A percentile compares a stretch with the other conserved stretches of the same genome.
Evolutionary conservation across 2,888 invertebrate genomes (phyloP).

Genomic region (Parnassius smintheus): DNA sequence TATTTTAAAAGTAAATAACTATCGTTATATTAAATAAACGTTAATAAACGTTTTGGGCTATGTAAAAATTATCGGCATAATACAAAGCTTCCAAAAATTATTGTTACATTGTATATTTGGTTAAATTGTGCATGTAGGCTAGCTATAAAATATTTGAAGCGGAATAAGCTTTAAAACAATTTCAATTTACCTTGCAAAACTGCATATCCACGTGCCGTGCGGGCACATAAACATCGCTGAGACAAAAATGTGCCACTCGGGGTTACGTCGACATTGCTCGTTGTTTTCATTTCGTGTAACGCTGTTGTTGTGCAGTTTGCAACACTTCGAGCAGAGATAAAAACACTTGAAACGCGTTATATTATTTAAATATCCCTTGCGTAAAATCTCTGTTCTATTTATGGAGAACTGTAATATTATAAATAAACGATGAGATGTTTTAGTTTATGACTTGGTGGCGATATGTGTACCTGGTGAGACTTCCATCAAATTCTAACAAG

Average conservation of each 20-base stretch:
- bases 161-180: slow-evolving; percentile 36
- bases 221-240: slow-evolving; percentile 33
- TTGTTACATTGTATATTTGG: slow-evolving; percentile 11
- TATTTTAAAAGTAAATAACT: too few relatives aligned
- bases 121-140: background rate
- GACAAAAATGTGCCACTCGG: slow-evolving; percentile 43
- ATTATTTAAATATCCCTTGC: too few relatives aligned
- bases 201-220: slow-evolving; percentile 32
- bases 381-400: too few relatives aligned
- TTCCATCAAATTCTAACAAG: too few relatives aligned
- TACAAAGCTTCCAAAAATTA: slow-evolving; percentile 7
- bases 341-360: slow-evolving; percentile 19
- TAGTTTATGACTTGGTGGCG: too few relatives aligned
- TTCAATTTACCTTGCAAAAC: slow-evolving; percentile 36
- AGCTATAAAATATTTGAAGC: slow-evolving; percentile 33
- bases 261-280: slow-evolving; percentile 27
- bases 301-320: slow-evolving; percentile 15
- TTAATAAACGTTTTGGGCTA: background rate
- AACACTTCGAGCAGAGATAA: slow-evolving; percentile 15
- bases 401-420: too few relatives aligned
- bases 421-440: too few relatives aligned
- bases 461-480: too few relatives aligned
- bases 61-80: slow-evolving; percentile 2
- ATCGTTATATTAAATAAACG: background rate
- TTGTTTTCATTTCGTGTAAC: slow-evolving; percentile 12